Evolutionary conservation across 1,140 invertebrate genomes (phyloP).

Genomic region (Monomorium pharaonis): DNA sequence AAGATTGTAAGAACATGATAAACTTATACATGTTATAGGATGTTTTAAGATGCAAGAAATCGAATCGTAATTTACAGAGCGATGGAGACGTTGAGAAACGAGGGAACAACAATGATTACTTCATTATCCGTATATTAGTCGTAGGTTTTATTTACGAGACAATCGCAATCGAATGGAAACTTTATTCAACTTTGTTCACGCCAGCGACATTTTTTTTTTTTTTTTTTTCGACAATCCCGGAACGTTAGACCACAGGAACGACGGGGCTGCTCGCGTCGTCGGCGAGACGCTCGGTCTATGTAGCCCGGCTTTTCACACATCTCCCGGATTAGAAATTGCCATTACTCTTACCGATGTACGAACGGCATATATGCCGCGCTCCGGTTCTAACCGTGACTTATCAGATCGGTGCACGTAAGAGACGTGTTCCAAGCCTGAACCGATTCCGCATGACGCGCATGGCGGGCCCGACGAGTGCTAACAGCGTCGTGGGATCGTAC

Average conservation of each 20-base stretch:
- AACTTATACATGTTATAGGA: neutral
- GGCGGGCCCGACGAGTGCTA: conserved; percentile 62
- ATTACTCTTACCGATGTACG: conserved; percentile 58
- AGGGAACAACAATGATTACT: neutral
- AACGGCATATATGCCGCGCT: conserved; percentile 48
- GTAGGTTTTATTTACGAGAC: neutral
- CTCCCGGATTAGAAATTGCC: conserved; percentile 57
- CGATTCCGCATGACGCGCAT: conserved; percentile 58
- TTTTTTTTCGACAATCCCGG: neutral
- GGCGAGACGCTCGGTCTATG: conserved; percentile 5
- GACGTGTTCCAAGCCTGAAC: conserved; percentile 45
- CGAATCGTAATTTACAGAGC: neutral
- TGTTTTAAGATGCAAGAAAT: neutral
- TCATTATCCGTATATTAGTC: neutral
- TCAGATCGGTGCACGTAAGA: conserved; percentile 68
- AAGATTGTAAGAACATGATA: neutral
- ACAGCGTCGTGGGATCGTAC: conserved; percentile 71
- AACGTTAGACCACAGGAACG: neutral
- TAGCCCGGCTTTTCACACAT: conserved; percentile 23
- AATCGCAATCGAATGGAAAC: neutral
- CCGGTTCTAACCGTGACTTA: conserved; percentile 62
- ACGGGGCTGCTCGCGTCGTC: conserved; percentile 2
- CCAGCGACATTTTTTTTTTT: neutral
- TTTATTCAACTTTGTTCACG: neutral
- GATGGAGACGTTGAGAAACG: neutral